A percentile compares a stretch with the other conserved stretches of the same genome.
Evolutionary conservation across 2,113 vertebrate genomes (phyloP).

Genomic region (Pangasianodon hypophthalmus): DNA sequence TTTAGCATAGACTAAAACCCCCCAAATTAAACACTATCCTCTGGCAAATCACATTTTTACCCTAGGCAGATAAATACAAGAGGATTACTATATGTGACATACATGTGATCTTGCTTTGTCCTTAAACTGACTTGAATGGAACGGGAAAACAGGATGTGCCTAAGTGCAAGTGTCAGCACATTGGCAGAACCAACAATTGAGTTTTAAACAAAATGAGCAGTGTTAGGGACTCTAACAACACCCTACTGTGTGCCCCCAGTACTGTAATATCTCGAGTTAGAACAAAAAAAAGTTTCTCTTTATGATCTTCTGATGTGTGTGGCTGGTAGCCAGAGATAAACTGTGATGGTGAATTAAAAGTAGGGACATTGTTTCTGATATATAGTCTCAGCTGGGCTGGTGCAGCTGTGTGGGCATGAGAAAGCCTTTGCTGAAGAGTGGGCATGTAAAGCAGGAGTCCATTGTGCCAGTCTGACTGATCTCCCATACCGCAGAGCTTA

Average conservation of each 20-base stretch:
- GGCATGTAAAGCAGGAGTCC: constrained; percentile 68
- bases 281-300: constrained; percentile 58
- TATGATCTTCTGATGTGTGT: constrained; percentile 35
- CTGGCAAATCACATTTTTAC: constrained; percentile 11
- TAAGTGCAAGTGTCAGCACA: constrained; percentile 71
- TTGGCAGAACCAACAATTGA: constrained; percentile 65
- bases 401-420: constrained; percentile 73
- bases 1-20: neutral
- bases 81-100: constrained; percentile 69
- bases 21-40: neutral
- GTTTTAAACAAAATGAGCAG: constrained; percentile 65
- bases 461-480: constrained; percentile 78
- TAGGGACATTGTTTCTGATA: constrained; percentile 66
- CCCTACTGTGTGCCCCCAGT: constrained; percentile 66
- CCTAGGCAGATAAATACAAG: constrained; percentile 60
- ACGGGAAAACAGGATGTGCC: constrained; percentile 67
- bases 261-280: constrained; percentile 57
- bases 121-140: constrained; percentile 73
- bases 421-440: constrained; percentile 63
- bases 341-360: constrained; percentile 36
- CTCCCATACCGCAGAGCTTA: constrained; percentile 64
- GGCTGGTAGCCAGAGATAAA: constrained; percentile 40
- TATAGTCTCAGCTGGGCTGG: constrained; percentile 68
- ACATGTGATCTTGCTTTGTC: constrained; percentile 62
- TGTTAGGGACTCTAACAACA: constrained; percentile 69